A percentile compares a stretch with the other conserved stretches of the same genome.
Conservation (phyloP, 2,113 vertebrate genomes). For the Aegithalos caudatus region DNA sequence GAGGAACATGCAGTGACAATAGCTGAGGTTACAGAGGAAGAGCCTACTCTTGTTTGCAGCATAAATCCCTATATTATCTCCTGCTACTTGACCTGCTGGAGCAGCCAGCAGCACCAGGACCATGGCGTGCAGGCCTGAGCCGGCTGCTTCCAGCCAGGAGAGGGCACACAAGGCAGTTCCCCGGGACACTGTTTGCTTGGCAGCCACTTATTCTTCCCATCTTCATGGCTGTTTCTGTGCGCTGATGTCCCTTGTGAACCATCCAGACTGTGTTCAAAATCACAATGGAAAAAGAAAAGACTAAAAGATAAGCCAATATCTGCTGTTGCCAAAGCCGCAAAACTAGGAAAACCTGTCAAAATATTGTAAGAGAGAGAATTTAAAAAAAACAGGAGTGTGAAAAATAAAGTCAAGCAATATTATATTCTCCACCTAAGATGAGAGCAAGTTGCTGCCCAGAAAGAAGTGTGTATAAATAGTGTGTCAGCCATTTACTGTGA, state of each 20-base stretch:
- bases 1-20: neutral
- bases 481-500: conserved; percentile 64
- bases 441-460: conserved; percentile 46
- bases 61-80: conserved; percentile 21
- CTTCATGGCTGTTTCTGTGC: neutral
- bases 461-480: conserved; percentile 63
- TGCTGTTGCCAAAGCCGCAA: neutral
- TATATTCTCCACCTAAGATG: conserved; percentile 9
- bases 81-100: conserved; percentile 7
- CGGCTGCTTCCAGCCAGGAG: conserved; percentile 55
- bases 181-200: neutral
- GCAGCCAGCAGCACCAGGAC: neutral
- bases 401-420: conserved; percentile 28
- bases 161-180: conserved; percentile 38
- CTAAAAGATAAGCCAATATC: conserved; percentile 24
- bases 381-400: neutral
- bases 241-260: neutral
- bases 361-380: conserved; percentile 12
- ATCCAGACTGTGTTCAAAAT: conserved; percentile 9
- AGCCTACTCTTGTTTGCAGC: conserved; percentile 1
- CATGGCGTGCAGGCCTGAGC: neutral
- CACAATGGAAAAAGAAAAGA: neutral
- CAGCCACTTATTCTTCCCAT: neutral
- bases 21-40: neutral
- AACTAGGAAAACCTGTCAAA: conserved; percentile 32